Evolutionary conservation across 2,888 invertebrate species (phyloP).

Genomic region (Synanthedon andrenaeformis): DNA sequence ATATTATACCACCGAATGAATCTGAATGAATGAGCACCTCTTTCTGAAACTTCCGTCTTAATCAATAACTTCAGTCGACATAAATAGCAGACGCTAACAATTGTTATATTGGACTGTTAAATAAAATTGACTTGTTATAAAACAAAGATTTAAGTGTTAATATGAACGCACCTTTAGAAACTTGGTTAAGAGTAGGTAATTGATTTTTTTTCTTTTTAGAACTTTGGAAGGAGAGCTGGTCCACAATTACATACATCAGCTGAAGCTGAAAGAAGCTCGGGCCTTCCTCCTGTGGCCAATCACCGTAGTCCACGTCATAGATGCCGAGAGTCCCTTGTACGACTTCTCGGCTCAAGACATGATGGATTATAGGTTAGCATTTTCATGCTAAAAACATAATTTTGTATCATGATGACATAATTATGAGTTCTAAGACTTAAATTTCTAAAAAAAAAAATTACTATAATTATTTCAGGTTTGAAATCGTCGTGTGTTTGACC

Average conservation of each 20-base stretch:
- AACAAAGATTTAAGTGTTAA: too few species aligned
- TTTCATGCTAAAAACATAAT: neutral
- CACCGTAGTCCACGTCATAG: constrained; percentile 86
- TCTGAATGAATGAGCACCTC: too few species aligned
- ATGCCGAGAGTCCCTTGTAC: constrained; percentile 81
- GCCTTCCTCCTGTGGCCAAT: constrained; percentile 90
- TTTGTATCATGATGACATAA: neutral
- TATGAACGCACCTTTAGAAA: too few species aligned
- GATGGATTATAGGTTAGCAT: constrained; percentile 67
- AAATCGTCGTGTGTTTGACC: constrained; percentile 84
- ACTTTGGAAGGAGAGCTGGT: constrained; percentile 79
- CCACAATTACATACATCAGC: constrained; percentile 78
- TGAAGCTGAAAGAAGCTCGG: constrained; percentile 74
- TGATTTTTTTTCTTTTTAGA: constrained; percentile 15
- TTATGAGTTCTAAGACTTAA: too few species aligned
- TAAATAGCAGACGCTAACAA: too few species aligned
- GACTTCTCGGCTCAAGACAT: constrained; percentile 83
- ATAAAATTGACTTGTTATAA: too few species aligned
- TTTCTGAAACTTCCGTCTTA: too few species aligned
- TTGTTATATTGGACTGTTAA: too few species aligned
- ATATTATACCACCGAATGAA: too few species aligned
- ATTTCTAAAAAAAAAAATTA: neutral
- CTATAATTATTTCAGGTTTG: constrained; percentile 68
- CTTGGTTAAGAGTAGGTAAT: too few species aligned
- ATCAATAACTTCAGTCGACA: too few species aligned